Base-by-base conservation (phyloP, 1,140 invertebrate species). In the Brachionus calyciflorus region DNA sequence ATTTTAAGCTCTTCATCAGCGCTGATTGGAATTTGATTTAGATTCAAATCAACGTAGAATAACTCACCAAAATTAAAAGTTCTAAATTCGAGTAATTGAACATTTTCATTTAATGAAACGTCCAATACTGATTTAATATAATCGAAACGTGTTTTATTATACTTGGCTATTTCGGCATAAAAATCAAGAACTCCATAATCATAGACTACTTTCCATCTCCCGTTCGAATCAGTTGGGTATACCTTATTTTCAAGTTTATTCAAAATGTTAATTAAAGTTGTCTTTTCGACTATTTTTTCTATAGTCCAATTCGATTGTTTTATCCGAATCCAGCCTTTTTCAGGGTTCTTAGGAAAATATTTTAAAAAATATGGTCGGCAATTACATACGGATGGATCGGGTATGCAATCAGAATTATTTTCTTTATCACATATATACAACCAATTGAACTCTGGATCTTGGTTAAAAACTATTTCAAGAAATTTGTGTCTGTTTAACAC, bases 341-440 rank as follows among this genome's bases (percentile, higher is more conserved):
- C 24, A 24, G 19, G 17, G 21, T 65, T 24, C 44, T 55, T 76
- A 3, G 49, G 10, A 76, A 76, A 76, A 46, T 76, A 76, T 21
- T 21, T 44, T 19, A 76, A 57, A 57, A 28, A 44, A 48, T 76
- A 12, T 9, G 10, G n/a, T 14, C 3, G 26, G 17, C 33, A 57
- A 5, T 14, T 57, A 48, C 73, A 76, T 9, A 41, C 24, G 6
- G 6, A 17, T 30, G 33, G 46, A 41, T n/a, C 14, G n/a, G 21
- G 26, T 6, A 1, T 4, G 17, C 60, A 65, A 19, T 24, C 14
- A 24, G 37, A 19, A 24, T 63, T 19, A 30, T 26, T 44, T 19
- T 41, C 33, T 65, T 65, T 65, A 37, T 76, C 73, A 30, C 73
- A 76, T 57, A 76, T 76, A 48, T 76, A 40, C 14, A 76, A 46